Evolutionary conservation across 2,888 invertebrate species (phyloP), one percentile per base, ranked within the genome.

Genomic region (Orthonychiurus folsomi): DNA sequence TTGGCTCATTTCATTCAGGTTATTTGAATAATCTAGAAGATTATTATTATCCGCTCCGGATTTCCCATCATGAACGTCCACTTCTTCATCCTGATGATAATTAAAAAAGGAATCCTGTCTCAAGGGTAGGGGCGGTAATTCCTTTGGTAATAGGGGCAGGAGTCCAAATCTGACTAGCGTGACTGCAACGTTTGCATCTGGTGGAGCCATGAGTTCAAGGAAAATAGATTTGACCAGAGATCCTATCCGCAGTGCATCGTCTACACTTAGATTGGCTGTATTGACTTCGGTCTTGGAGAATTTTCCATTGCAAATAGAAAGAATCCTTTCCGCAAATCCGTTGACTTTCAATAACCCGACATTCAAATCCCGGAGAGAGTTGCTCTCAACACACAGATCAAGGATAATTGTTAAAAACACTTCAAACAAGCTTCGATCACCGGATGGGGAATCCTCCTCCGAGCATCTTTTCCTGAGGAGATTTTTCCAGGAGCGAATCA

Each of bases 121-220:
- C 20, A 65, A 37, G 2, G 71, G 71, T 9, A 71, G 61, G 3
- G 69, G 71, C 1, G 73, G 73, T 3, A 71, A 53, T 55, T 73
- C 73, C 48, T 64, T 62, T 3, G 73, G 70, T 20, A 73, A 63
- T 1, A 73, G 60, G n/a, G 73, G 71, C 25, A 67, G 69, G 1
- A 73, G 63, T 20, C 71, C 73, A 60, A 60, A 70, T 54, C 68
- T 68, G 9, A 73, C 65, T 21, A 71, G 58, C n/a, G 66, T 64
- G 2, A 68, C 66, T 9, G 66, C 69, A n/a, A 70, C 67, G 47
- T 63, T 66, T 2, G 69, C 73, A 65, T 73, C 73, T 25, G 73
- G 69, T 52, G 73, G 73, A 2, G 73, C 70, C 73, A 73, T 71
- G n/a, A 73, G 50, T 60, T 73, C 73, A 20, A 60, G 63, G 20